Percentiles rank a stretch among this genome's conserved stretches.
Conservation (phyloP, 2,113 vertebrate genomes). For the Gila orcuttii region DNA sequence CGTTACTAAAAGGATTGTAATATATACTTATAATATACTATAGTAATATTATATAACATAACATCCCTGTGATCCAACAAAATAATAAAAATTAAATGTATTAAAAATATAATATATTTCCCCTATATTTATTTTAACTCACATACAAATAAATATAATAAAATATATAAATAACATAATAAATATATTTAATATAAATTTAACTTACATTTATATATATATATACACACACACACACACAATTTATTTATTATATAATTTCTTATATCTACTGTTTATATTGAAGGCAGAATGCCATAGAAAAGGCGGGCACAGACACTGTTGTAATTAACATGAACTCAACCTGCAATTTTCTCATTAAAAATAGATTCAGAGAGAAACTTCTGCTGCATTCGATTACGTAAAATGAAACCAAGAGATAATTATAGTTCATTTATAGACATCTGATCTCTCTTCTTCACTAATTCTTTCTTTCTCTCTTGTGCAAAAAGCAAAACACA, state of each 20-base stretch:
- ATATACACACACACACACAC: background rate
- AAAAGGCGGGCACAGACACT: background rate
- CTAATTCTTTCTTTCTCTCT: background rate
- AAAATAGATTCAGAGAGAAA: conserved; percentile 6
- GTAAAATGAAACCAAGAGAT: background rate
- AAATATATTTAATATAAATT: background rate
- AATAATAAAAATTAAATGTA: background rate
- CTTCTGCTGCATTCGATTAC: background rate
- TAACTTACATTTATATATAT: background rate
- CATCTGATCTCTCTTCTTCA: background rate
- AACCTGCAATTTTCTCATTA: conserved; percentile 23
- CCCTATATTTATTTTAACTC: background rate
- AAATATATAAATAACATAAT: background rate
- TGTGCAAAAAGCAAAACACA: background rate
- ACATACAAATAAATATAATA: no score
- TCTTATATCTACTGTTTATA: background rate
- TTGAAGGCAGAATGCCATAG: background rate
- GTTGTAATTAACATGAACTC: conserved; percentile 12
- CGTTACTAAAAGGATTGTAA: background rate
- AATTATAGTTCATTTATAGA: background rate
- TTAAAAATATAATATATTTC: background rate
- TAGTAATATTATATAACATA: background rate
- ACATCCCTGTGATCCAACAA: background rate
- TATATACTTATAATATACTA: no score
- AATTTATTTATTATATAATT: background rate